Conservation (phyloP, 2,113 vertebrate species). For the Rhinopomastus cyanomelas region DNA sequence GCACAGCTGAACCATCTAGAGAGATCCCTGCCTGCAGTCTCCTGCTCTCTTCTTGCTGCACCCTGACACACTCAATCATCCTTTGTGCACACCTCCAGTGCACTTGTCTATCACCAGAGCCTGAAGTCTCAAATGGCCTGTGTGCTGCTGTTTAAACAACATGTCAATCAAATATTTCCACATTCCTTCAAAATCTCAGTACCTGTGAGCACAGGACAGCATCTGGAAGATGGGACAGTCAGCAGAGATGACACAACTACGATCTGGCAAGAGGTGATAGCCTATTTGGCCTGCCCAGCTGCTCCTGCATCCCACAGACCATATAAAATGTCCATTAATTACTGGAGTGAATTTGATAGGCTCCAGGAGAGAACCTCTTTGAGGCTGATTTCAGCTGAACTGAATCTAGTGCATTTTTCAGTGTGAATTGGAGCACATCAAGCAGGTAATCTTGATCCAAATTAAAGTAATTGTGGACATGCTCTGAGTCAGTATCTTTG, state of each 20-base stretch:
- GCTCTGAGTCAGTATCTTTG: neutral
- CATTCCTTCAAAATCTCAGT: neutral
- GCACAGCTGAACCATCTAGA: fast-evolving
- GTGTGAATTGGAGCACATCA: neutral
- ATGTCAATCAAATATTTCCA: neutral
- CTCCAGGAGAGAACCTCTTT: neutral
- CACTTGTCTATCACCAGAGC: neutral
- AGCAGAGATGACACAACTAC: no score
- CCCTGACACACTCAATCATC: no score
- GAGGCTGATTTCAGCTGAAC: neutral
- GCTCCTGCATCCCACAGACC: fast-evolving
- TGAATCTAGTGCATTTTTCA: neutral
- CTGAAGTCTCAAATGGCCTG: neutral
- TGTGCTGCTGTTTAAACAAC: neutral
- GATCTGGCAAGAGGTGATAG: neutral
- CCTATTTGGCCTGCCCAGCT: neutral
- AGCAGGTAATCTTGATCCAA: neutral
- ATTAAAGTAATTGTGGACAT: neutral
- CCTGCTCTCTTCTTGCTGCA: fast-evolving
- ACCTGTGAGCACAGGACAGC: neutral
- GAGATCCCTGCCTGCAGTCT: neutral
- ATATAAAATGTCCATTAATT: fast-evolving
- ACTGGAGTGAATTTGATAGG: neutral
- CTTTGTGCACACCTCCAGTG: neutral
- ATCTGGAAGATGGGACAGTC: neutral